Base-by-base conservation (phyloP, 64 coral and sea anemone species). In the Dendrophyllia cribrosa region DNA sequence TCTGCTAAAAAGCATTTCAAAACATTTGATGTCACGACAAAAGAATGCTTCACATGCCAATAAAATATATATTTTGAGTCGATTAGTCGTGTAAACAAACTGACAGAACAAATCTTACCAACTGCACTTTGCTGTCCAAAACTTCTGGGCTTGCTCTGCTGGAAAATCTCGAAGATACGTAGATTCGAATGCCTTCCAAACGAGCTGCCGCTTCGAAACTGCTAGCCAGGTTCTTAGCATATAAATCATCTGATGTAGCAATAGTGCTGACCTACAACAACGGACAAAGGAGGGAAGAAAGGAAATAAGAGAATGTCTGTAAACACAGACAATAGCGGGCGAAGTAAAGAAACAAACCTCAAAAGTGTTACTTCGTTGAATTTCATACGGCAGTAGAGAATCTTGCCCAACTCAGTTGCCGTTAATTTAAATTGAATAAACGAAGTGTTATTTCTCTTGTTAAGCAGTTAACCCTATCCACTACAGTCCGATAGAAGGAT, bases 111-210 rank as follows among this genome's bases (percentile, higher is more conserved):
- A 46, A 7, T n/a, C 90, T 25, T 83, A 99, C 97, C 97, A 93
- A 67, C 26, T 99, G 94, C 22, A 99, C 58, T 92, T 99, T 99
- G 70, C 74, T 89, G 49, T 87, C 88, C 17, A 98, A 87, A 65
- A 86, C 84, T 43, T 83, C 79, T 17, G 93, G 68, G 2, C 64
- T 72, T 17, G 90, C 96, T 74, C 74, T 85, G 8, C 72, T 56
- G 14, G 80, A 76, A 22, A 94, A 88, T 43, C 92, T 88, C 1
- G 97, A 78, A 58, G 97, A 99, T 13, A 88, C 94, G 56, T 91
- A 66, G 14, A 99, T 95, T 23, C 91, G 74, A 8, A 99, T 89
- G 1, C 88, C 88, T 79, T 96, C 86, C 9, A 96, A 46, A 26
- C 88, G 79, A 0, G 93, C 94, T 87, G 91, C 89, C 5, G 74